A percentile compares a stretch with the other conserved stretches of the same genome.
These are phyloP conservation scores for Cetoscarus ocellatus DNA, from an alignment of 2,797 vertebrate species.

Conservation along the genomic window DNA sequence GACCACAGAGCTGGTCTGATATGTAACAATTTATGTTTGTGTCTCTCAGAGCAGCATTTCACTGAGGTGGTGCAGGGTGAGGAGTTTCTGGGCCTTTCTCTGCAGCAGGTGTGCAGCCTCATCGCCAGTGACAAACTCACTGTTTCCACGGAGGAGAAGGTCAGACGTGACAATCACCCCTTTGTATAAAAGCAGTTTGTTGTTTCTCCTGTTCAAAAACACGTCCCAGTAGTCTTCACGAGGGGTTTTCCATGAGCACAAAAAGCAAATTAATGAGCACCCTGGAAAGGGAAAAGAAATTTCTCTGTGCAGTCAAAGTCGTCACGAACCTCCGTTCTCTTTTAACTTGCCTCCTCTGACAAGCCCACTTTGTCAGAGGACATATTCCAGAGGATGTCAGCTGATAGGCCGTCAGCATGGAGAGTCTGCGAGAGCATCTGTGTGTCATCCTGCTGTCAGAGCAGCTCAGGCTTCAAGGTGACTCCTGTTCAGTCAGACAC, in stretches of 20 bases:
- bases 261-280: not conserved
- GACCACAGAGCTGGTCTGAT: not conserved
- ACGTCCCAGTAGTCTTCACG: not conserved
- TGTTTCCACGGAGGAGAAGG: constrained; percentile 97
- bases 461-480: constrained; percentile 18
- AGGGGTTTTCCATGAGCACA: not conserved
- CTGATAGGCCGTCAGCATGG: constrained; percentile 17
- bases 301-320: not conserved
- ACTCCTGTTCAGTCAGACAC: constrained; percentile 12
- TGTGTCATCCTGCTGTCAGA: constrained; percentile 39
- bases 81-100: constrained; percentile 93
- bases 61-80: constrained; percentile 95
- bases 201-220: too few relatives aligned
- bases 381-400: constrained; percentile 12
- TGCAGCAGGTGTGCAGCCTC: constrained; percentile 97
- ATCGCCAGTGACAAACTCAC: constrained; percentile 97
- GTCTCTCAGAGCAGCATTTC: constrained; percentile 94
- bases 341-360: not conserved
- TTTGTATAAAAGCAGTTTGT: too few relatives aligned
- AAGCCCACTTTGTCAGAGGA: not conserved
- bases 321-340: accelerated
- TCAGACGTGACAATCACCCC: constrained; percentile 56
- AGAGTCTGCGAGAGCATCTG: constrained; percentile 28
- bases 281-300: not conserved
- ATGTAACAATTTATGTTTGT: constrained; percentile 39